phyloP scores from a whole-genome alignment of 1,140 invertebrate species.

The Drosophila miranda region DNA sequence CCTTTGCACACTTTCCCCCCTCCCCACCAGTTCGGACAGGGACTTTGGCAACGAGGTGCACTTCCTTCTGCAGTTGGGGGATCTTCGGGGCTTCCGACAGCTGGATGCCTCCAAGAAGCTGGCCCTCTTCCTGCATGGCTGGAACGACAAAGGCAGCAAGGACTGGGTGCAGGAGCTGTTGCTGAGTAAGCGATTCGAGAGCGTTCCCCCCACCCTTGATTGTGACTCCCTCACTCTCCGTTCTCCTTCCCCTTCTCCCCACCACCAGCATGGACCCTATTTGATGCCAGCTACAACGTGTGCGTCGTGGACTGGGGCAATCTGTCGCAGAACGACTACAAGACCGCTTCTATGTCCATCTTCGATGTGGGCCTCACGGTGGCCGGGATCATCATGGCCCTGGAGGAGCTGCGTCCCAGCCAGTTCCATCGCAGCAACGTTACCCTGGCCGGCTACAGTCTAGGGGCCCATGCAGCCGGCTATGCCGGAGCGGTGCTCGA shows the following conservation, averaged over 20 bases:
- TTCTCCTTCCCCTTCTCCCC: neutral
- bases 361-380: conserved; percentile 85
- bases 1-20: too few species aligned
- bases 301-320: conserved; percentile 86
- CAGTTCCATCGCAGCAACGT: conserved; percentile 83
- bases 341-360: conserved; percentile 75
- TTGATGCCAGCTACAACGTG: conserved; percentile 66
- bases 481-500: conserved; percentile 87
- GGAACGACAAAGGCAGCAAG: conserved; percentile 79
- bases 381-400: conserved; percentile 85
- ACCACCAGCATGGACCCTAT: conserved; percentile 67
- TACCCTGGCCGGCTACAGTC: conserved; percentile 91
- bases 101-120: conserved; percentile 66
- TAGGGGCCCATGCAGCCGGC: conserved; percentile 94
- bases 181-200: conserved; percentile 40
- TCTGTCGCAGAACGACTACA: conserved; percentile 84
- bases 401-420: conserved; percentile 82
- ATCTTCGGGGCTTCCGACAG: conserved; percentile 65
- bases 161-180: conserved; percentile 74
- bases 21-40: conserved; percentile 46
- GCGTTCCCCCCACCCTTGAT: too few species aligned
- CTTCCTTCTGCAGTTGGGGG: conserved; percentile 69
- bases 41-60: conserved; percentile 65
- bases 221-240: too few species aligned
- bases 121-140: conserved; percentile 77